These are phyloP conservation scores for Zoanthus solanderi DNA, from an alignment of 92 coral and sea anemone species.

Conservation along the genomic window DNA sequence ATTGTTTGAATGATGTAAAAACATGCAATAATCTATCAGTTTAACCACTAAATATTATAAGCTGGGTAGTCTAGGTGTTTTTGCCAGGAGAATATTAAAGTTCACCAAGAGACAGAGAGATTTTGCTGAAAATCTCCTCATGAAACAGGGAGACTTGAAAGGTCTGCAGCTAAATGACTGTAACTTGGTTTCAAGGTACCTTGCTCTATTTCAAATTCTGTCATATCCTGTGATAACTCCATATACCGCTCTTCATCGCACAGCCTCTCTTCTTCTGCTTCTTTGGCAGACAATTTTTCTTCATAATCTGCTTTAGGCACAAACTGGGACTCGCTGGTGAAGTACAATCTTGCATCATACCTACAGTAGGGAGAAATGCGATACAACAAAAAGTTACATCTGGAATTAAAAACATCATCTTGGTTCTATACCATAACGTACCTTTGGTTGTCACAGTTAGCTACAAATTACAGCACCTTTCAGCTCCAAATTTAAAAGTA, in stretches of 20 bases:
- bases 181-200: constrained; percentile 38
- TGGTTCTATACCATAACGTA: not conserved
- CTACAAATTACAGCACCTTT: not conserved
- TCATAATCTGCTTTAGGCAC: constrained; percentile 49
- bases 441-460: not conserved
- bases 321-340: constrained; percentile 90
- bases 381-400: constrained; percentile 5
- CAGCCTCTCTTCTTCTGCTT: constrained; percentile 76
- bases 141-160: too few species aligned
- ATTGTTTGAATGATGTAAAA: too few species aligned
- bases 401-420: not conserved
- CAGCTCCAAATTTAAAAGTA: too few species aligned
- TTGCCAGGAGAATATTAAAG: too few species aligned
- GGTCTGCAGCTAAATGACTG: too few species aligned
- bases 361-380: constrained; percentile 47
- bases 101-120: too few species aligned
- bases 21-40: too few species aligned
- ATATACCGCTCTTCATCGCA: constrained; percentile 95
- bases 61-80: too few species aligned
- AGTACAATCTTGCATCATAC: constrained; percentile 91
- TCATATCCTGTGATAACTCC: constrained; percentile 73
- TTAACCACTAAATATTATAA: too few species aligned
- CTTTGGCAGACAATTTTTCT: constrained; percentile 64
- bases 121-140: too few species aligned
- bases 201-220: constrained; percentile 81